Base-by-base conservation (phyloP, 2,888 invertebrate species). In the Euspilapteryx auroguttella region DNA sequence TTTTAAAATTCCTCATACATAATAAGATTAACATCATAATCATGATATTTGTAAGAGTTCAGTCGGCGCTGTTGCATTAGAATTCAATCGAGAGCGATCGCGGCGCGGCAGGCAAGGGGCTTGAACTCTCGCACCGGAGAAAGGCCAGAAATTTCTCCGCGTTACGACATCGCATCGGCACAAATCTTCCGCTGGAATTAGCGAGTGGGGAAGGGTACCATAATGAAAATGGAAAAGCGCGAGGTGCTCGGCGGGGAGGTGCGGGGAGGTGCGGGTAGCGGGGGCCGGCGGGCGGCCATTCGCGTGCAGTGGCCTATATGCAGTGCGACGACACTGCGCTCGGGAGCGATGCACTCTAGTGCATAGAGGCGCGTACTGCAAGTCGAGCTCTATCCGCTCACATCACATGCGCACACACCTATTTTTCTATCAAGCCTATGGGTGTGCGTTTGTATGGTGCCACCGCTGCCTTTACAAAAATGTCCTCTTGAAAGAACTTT, bases 301-400 rank as follows among this genome's bases (percentile, higher is more conserved):
- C 63, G 68, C 73, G 73, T 73, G 73, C 73, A 73, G 61, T 73
- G 73, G 66, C 73, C 73, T 73, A 75, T 73, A 75, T 75, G 73
- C 73, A 69, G 73, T 75, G 57, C 75, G 75, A 71, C 73, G 75
- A 75, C 73, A 55, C 71, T 62, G 53, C 63, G 66, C 58, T 59
- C 65, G 73, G 73, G 75, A 73, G 71, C 75, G 73, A 69, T 75
- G 73, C 73, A 73, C 75, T 73, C 58, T 47, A 50, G 58, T 64
- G 68, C 68, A 58, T 57, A 64, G 59, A 50, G 54, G 53, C 49
- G 54, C 59, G 63, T 54, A 65, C 65, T 63, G 55, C 47, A 65
- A n/a, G n/a, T n/a, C n/a, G 14, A n/a, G 22, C 28, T 14, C 24
- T 27, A 31, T 14, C 24, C 65, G 56, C 68, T 71, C 64, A 71